A percentile compares a stretch with the other conserved stretches of the same genome.
Evolutionary conservation across 2,888 invertebrate species (phyloP).

Genomic region (Microplitis manilae): DNA sequence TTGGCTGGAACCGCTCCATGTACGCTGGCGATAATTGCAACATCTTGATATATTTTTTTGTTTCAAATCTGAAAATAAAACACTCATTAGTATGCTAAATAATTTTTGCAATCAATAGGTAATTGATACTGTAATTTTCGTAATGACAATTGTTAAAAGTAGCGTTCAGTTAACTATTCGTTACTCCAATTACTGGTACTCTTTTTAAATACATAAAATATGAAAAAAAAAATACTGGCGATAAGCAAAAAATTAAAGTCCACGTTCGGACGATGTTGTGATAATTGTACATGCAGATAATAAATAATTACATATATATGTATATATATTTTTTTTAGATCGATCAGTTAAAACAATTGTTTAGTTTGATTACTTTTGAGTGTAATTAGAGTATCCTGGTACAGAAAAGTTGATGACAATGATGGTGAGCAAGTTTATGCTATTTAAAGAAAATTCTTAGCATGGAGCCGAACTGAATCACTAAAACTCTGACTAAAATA

Average conservation of each 20-base stretch:
- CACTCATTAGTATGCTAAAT: background rate
- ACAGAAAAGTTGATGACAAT: background rate
- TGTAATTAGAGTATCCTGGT: background rate
- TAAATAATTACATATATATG: background rate
- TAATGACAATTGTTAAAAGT: background rate
- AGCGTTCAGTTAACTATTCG: background rate
- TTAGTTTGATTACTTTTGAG: background rate
- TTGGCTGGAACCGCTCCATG: conserved; percentile 81
- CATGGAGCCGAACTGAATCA: background rate
- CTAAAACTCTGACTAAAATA: background rate
- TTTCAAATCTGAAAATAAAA: conserved; percentile 21
- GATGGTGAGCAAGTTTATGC: background rate
- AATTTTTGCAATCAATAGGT: background rate
- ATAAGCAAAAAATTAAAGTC: background rate
- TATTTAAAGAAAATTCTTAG: background rate
- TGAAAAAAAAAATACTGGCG: background rate
- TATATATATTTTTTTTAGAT: background rate
- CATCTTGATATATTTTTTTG: conserved; percentile 8
- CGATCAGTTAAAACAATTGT: background rate
- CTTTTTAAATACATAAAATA: background rate
- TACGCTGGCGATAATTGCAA: conserved; percentile 51
- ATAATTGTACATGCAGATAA: background rate
- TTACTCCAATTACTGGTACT: background rate
- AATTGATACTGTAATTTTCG: too few relatives aligned
- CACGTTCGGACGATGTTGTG: background rate